phyloP scores from a whole-genome alignment of 2,797 vertebrate genomes.

The Gobio occitaniae region DNA sequence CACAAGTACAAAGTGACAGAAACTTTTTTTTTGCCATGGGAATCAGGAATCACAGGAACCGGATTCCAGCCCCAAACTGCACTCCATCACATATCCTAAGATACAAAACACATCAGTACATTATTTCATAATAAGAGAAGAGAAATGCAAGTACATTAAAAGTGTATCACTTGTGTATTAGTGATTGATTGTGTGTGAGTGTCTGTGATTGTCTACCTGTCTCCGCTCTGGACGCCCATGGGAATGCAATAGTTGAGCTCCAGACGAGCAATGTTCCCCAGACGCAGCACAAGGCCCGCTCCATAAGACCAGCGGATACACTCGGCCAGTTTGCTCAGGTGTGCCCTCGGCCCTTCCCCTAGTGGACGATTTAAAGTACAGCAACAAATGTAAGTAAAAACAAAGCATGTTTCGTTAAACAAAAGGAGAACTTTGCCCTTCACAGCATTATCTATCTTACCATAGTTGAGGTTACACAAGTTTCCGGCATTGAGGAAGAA shows the following conservation, averaged over 20 bases:
- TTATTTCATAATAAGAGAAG: background rate
- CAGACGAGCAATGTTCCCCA: constrained; percentile 95
- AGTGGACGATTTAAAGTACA: background rate
- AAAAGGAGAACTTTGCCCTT: background rate
- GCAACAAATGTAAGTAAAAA: background rate
- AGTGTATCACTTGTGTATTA: background rate
- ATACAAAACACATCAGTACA: constrained; percentile 36
- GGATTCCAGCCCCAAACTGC: constrained; percentile 97
- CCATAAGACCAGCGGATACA: constrained; percentile 97
- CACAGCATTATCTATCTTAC: constrained; percentile 71
- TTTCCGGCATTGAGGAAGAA: constrained; percentile 98
- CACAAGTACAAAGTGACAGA: constrained; percentile 33
- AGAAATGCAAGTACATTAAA: background rate
- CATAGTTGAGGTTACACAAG: constrained; percentile 96
- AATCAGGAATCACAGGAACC: constrained; percentile 86
- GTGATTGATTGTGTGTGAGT: background rate
- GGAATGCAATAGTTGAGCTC: constrained; percentile 99
- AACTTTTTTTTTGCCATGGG: constrained; percentile 13
- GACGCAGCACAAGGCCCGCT: constrained; percentile 88
- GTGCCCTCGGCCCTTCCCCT: constrained; percentile 94
- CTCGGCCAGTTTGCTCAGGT: constrained; percentile 89
- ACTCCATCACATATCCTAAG: constrained; percentile 94
- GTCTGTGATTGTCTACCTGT: constrained; percentile 80
- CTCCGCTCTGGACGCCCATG: constrained; percentile 94
- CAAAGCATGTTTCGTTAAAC: background rate